Conservation (phyloP, 2,113 vertebrate species). For the Pachypanchax playfairii region DNA sequence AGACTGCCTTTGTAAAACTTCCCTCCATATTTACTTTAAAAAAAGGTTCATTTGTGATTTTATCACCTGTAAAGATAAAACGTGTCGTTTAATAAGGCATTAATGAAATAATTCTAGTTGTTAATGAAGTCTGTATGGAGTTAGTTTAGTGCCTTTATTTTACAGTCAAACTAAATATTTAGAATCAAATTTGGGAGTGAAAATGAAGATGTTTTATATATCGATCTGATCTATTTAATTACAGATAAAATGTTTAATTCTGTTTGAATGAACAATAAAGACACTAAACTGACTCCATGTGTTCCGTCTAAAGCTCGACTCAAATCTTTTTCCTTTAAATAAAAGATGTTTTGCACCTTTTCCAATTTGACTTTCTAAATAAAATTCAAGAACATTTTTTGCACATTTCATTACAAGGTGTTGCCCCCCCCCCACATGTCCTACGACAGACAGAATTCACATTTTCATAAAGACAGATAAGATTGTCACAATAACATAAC, state of each 20-base stretch:
- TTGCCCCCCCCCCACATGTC: too few species aligned
- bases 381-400: constrained; percentile 26
- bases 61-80: constrained; percentile 29
- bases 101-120: constrained; percentile 34
- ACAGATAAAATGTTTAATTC: not conserved
- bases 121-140: not conserved
- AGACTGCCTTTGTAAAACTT: too few species aligned
- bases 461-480: constrained; percentile 37
- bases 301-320: not conserved
- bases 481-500: constrained; percentile 73
- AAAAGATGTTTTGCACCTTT: constrained; percentile 26
- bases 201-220: too few species aligned
- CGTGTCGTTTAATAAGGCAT: constrained; percentile 58
- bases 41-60: constrained; percentile 9
- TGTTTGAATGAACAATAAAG: not conserved
- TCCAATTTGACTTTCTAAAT: constrained; percentile 26
- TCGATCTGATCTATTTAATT: too few species aligned
- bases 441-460: constrained; percentile 28
- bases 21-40: too few species aligned
- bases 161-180: not conserved
- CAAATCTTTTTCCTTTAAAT: constrained; percentile 21
- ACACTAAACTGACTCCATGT: constrained; percentile 4
- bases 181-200: not conserved
- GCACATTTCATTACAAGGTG: too few species aligned
- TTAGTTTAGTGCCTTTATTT: not conserved